Evolutionary conservation across 1,140 invertebrate genomes (phyloP).

Genomic region (Subanguina moxae): DNA sequence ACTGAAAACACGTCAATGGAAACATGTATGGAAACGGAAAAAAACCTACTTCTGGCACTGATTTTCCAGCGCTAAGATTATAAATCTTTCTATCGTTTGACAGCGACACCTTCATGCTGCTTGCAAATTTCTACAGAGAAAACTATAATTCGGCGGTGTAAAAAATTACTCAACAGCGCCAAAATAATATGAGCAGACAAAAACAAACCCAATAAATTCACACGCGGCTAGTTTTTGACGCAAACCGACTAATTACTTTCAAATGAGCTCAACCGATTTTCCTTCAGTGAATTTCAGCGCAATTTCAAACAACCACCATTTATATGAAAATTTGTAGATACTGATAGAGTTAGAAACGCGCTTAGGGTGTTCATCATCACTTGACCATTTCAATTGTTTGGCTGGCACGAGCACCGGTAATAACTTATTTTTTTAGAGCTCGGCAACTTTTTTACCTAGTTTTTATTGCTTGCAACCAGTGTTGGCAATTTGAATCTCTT

Average conservation of each 20-base stretch:
- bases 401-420: slow-evolving; percentile 86
- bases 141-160: no score
- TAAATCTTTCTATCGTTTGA: slow-evolving; percentile 93
- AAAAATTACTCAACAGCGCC: no score
- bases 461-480: no score
- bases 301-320: no score
- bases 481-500: no score
- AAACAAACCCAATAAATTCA: no score
- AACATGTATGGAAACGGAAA: slow-evolving; percentile 14
- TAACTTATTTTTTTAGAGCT: background rate
- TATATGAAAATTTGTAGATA: slow-evolving; percentile 4
- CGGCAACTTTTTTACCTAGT: background rate
- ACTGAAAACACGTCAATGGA: slow-evolving; percentile 67
- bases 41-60: slow-evolving; percentile 82
- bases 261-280: no score
- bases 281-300: no score
- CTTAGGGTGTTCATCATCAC: slow-evolving; percentile 43
- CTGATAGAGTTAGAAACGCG: slow-evolving; percentile 17
- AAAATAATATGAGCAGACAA: no score
- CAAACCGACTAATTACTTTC: no score
- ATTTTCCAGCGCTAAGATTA: slow-evolving; percentile 90
- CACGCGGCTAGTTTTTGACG: no score
- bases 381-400: slow-evolving; percentile 85
- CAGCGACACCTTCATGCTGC: slow-evolving; percentile 63
- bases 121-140: background rate